Base-by-base conservation (phyloP, 1,140 invertebrate species). In the Drosophila pandora region DNA sequence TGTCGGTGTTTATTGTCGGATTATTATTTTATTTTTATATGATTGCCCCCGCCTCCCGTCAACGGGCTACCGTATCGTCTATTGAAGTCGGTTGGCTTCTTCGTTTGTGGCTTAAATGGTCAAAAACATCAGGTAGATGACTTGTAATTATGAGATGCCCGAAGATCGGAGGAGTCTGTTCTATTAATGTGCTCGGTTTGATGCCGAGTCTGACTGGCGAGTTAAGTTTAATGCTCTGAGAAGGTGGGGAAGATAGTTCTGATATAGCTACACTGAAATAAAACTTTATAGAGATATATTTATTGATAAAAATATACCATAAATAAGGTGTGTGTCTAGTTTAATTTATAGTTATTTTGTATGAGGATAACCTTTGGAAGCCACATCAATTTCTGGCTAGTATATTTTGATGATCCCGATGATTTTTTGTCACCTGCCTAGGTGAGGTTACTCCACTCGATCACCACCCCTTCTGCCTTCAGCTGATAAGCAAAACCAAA, bases 101-200 rank as follows among this genome's bases (percentile, higher is more conserved):
- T 37, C 43, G 30, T 39, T 72, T 72, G 65, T 82, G 50, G 82
- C 83, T 88, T 87, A 87, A 87, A 87, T 88, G 83, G 83, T 87
- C 83, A 87, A 87, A 87, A 88, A 88, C 83, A 87, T 87, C 79
- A 70, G 79, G 62, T 87, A 76, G 83, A 87, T 87, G 83, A 87
- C 83, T 87, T 87, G 83, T 82, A 87, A 88, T 87, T 87, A 82
- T 52, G 37, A 7, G 41, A 52, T 34, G 69, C 45, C 50, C 39
- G 43, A 7, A 59, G 76, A 65, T 48, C 63, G 32, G 10, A 32
- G 30, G 59, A 70, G 45, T 58, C 43, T 28, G 45, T 32, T 28
- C 5, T 28, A 28, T 28, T 28, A 28, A 54, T 48, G 57, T 50
- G 21, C 28, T 10, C 8, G 32, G 7, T 34, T 34, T 9, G 32